Evolutionary conservation across 2,797 vertebrate species (phyloP), one percentile per base, ranked within the genome.

Genomic region (Heteromormyrus szaboi): DNA sequence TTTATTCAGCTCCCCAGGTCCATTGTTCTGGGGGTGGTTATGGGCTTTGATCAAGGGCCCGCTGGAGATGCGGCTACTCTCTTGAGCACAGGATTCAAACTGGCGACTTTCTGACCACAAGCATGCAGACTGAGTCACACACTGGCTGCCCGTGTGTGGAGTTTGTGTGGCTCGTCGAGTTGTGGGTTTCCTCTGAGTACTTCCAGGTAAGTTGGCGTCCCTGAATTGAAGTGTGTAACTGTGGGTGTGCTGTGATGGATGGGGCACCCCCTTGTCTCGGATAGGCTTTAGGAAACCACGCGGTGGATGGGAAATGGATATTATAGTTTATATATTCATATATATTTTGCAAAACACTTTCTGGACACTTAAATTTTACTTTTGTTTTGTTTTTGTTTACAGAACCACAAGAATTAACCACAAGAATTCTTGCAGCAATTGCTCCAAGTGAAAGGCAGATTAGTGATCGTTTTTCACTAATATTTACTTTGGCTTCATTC

Each of bases 401-500:
- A 41, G 17, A 81, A 88, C 33, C 41, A 81, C 54, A 85, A 91
- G 59, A 72, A 51, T 17, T 88, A 37, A 22, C 44, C 89, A 79
- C 51, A 84, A 91, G 62, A 76, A 48, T 19, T 88, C 90, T 87
- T 81, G 89, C 90, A 90, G 85, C 90, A 72, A 92, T 92, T 91
- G 87, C 90, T 90, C 88, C 59, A 89, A 92, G 91, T 88, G 65
- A 29, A 25, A 25, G 89, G 90, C 90, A 93, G 91, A 94, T 94
- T 90, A 91, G 76, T 91, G 89, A 88, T 90, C 90, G 76, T 87
- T 90, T 59, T 89, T 93, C 90, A 88, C 88, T 54, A 44, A 83
- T 93, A 90, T 94, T 95, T 95, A 86, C 88, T 93, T 95, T 94
- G 92, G 92, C 93, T 86, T 87, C 88, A 22, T 84, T 56, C 87